These are phyloP conservation scores for Spialia ferax DNA, from an alignment of 2,888 invertebrate species.

Conservation along the genomic window DNA sequence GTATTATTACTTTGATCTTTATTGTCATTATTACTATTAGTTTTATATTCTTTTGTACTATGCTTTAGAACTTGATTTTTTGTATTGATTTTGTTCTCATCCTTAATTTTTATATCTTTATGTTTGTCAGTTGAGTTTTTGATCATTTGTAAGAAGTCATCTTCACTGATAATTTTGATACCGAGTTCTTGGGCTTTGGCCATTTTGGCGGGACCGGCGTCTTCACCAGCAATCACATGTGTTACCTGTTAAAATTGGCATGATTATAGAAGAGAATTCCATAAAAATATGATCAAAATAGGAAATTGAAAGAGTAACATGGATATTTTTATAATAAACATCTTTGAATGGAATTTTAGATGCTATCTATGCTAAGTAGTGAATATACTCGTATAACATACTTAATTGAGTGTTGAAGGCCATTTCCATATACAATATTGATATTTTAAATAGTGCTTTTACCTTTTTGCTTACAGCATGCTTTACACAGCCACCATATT, in stretches of 20 bases:
- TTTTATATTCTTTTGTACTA: conserved; percentile 44
- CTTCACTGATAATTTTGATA: conserved; percentile 92
- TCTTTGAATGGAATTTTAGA: no score
- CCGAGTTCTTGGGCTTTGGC: conserved; percentile 90
- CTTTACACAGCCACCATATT: conserved; percentile 93
- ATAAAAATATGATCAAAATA: no score
- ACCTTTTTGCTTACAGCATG: conserved; percentile 92
- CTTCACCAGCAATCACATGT: conserved; percentile 94
- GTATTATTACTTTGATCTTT: conserved; percentile 14
- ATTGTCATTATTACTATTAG: conserved; percentile 17
- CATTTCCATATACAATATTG: background rate
- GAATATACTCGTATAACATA: no score
- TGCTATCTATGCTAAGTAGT: no score
- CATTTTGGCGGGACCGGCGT: conserved; percentile 94
- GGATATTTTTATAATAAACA: background rate
- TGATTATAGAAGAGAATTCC: background rate
- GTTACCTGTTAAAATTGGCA: conserved; percentile 80
- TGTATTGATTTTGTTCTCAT: conserved; percentile 42
- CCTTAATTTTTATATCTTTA: conserved; percentile 47
- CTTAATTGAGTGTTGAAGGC: no score
- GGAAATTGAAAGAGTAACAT: no score
- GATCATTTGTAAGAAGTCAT: conserved; percentile 93
- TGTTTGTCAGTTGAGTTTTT: conserved; percentile 77
- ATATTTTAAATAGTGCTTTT: background rate
- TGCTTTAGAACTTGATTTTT: conserved; percentile 18